Base-by-base conservation (phyloP, 2,797 vertebrate genomes). In the Chaenodraco wilsoni region DNA sequence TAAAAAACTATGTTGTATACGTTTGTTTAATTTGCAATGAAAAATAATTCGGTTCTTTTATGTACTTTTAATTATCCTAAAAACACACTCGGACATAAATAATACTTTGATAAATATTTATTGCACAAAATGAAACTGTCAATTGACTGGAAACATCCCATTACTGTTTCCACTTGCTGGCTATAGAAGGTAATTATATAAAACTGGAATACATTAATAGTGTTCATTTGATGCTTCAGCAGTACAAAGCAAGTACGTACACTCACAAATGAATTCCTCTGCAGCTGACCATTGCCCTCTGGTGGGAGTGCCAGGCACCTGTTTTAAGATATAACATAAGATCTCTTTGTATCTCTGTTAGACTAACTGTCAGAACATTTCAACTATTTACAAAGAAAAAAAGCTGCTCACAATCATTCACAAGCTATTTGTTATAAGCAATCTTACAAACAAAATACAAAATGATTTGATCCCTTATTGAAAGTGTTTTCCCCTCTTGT, bases 251-350 rank as follows among this genome's bases (percentile, higher is more conserved):
- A 61, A 80, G 79, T 14, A 72, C 17, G 2, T 44, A 41, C 84
- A 77, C 6, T 57, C 52, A 50, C 52, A 67, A 70, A 54, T 49
- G 50, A 41, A 27, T 79, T 85, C 64, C 78, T 72, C 81, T 81
- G 85, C 75, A 91, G 91, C 89, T 87, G 84, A 91, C 84, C 84
- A 92, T 86, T 93, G 91, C 91, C 92, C 91, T 92, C 93, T 93
- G 79, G 64, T 93, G 93, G 92, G 66, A 50, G 45, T 49, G 65
- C 37, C 44, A 60, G 61, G 87, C 65, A 91, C 73, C 82, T 88
- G 85, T 85, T 65, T 9, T 10, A 65, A 65, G 59, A 72, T 69
- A 81, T 67, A 76, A 62, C 61, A 61, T 17, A 57, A 57, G 23
- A 69, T 77, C 69, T 82, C 69, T 79, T 48, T 52, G 46, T 64